Evolutionary conservation across 2,888 invertebrate species (phyloP), one percentile per base, ranked within the genome.

Genomic region (Phortica magna): DNA sequence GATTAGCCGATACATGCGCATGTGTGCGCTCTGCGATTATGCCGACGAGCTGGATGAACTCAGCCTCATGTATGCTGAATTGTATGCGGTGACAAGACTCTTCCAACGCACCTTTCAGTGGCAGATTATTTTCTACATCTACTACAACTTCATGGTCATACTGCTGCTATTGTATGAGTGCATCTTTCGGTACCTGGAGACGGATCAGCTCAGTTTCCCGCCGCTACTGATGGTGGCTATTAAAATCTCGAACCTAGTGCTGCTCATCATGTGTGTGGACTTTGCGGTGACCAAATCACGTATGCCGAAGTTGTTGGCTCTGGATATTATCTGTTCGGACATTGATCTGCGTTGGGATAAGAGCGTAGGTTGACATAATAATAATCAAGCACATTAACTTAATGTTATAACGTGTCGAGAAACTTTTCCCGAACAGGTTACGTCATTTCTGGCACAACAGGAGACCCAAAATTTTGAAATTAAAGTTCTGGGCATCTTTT

Each of bases 301-400:
- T 10, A 75, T 83, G 68, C 88, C 90, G 0, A 83, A 82, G 9
- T 79, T 77, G 1, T 57, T 90, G 31, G 81, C 87, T 1, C 67
- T 90, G 81, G 89, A 90, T 64, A 78, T 85, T 10, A 79, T 90
- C 1, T 89, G 89, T 65, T 83, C 85, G 7, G 89, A 88, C 43
- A 83, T 89, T 0, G 90, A 90, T 81, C 79, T 72, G 14, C 83
- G 90, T 2, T 90, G 90, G 90, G 88, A 89, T 73, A 83, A 80
- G 17, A 89, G 88, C 77, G 91, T 90, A 81, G 80, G 90, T 83
- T 39, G 19, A 0, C 43, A 10, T 48, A 57, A 3, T 48, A 57
- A 3, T 39, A 19, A 17, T 77, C 12, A 53, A 53, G n/a, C 53
- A 10, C 53, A 53, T 14, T 53, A 14, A 53, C 5, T 31, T 31